Conservation (phyloP, 2,888 invertebrate genomes). For the Eledone cirrhosa region DNA sequence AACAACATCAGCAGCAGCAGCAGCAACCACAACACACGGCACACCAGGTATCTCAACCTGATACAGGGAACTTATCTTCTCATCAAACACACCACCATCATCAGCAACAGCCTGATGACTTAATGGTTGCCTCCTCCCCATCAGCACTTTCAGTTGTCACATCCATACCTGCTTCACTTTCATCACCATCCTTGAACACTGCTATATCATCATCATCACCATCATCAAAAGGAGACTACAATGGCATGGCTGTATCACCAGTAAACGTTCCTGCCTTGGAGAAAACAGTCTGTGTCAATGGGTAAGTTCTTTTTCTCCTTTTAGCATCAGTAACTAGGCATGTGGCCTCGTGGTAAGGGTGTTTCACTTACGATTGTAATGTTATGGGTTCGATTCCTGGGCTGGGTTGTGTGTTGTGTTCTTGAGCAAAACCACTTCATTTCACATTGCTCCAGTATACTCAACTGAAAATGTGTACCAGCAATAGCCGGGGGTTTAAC, state of each 20-base stretch:
- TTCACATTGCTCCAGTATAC: too few species aligned
- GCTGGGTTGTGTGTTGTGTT: too few species aligned
- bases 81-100: constrained; percentile 21
- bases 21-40: neutral
- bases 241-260: constrained; percentile 30
- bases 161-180: constrained; percentile 24
- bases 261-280: constrained; percentile 27
- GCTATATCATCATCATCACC: constrained; percentile 23
- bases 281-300: constrained; percentile 23
- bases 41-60: constrained; percentile 2
- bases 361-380: too few species aligned
- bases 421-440: too few species aligned
- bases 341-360: too few species aligned
- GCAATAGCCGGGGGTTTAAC: too few species aligned
- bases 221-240: constrained; percentile 17
- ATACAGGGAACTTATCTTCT: neutral
- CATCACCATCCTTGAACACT: constrained; percentile 20
- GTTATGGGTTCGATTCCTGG: too few species aligned
- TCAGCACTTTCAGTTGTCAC: constrained; percentile 12
- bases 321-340: too few species aligned
- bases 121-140: constrained; percentile 15
- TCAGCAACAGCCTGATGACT: constrained; percentile 8
- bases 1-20: constrained; percentile 7
- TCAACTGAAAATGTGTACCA: too few species aligned
- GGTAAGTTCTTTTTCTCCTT: neutral